Evolutionary conservation across 2,888 invertebrate genomes (phyloP).

Genomic region (Sclerodermus sp.): DNA sequence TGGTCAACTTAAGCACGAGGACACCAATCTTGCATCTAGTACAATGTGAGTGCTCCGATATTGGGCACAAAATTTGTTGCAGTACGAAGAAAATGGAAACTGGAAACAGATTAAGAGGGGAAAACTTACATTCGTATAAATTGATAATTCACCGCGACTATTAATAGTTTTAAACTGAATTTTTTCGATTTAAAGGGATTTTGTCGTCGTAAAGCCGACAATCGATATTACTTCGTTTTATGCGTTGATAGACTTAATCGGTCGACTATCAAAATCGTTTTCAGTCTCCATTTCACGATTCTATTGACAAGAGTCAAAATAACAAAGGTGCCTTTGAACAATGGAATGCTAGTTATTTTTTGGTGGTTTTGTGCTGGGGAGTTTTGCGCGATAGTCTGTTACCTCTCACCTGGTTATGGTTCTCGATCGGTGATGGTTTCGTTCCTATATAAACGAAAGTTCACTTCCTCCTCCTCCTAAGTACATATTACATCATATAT

Average conservation of each 20-base stretch:
- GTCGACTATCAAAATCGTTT: too few relatives aligned
- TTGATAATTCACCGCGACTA: constrained; percentile 2
- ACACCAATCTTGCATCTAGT: constrained; percentile 84
- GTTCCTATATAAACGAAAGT: constrained; percentile 18
- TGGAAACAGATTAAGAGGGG: constrained; percentile 24
- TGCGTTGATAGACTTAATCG: too few relatives aligned
- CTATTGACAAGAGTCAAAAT: constrained; percentile 9
- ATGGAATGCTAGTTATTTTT: constrained; percentile 41
- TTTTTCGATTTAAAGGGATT: too few relatives aligned
- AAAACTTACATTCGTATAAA: not conserved
- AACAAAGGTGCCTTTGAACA: constrained; percentile 23
- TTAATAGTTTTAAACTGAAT: too few relatives aligned
- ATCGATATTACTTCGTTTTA: too few relatives aligned
- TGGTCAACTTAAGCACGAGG: constrained; percentile 85
- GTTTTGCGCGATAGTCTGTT: constrained; percentile 19
- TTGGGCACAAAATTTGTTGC: constrained; percentile 30
- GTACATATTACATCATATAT: constrained; percentile 13
- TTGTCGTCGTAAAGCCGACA: too few relatives aligned
- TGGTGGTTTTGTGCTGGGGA: constrained; percentile 37
- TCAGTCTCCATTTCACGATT: constrained; percentile 32
- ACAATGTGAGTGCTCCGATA: constrained; percentile 70
- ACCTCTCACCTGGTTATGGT: constrained; percentile 22
- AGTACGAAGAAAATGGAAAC: constrained; percentile 24
- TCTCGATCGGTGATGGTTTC: constrained; percentile 35
- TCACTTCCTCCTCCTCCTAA: not conserved